Conservation (phyloP, 1,140 invertebrate species). For the Tetranychus cinnabarinus region DNA sequence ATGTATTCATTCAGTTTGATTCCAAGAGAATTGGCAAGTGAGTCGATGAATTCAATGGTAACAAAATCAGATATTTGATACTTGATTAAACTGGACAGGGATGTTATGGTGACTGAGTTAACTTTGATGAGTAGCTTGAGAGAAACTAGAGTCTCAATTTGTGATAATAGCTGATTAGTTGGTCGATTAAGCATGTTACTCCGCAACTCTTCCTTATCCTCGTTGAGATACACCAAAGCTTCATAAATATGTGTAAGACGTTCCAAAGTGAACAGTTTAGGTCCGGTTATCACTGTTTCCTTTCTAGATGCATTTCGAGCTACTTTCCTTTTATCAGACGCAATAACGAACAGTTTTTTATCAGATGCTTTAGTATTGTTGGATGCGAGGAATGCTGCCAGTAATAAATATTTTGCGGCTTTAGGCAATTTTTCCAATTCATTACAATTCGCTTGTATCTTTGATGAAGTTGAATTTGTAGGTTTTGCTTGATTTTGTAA, state of each 20-base stretch:
- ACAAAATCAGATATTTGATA: neutral
- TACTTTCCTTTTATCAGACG: neutral
- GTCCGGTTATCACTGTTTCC: neutral
- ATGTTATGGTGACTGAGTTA: neutral
- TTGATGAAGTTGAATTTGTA: neutral
- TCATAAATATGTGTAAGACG: neutral
- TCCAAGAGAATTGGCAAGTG: neutral
- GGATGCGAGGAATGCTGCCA: conserved; percentile 67
- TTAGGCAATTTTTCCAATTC: conserved; percentile 32
- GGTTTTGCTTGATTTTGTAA: neutral
- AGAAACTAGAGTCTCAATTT: neutral
- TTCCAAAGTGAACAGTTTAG: neutral
- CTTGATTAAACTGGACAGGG: neutral
- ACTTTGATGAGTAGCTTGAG: neutral
- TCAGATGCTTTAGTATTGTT: conserved; percentile 67
- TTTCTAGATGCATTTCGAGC: neutral
- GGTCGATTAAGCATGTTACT: neutral
- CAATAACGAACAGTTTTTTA: conserved; percentile 30
- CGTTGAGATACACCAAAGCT: neutral
- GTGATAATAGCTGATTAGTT: neutral
- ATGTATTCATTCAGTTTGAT: too few relatives aligned
- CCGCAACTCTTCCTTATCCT: neutral
- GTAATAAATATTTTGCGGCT: conserved; percentile 62
- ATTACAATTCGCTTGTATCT: too few relatives aligned
- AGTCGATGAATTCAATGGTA: neutral